Percentiles rank a stretch among this genome's conserved stretches.
These are phyloP conservation scores for Acromyrmex echinatior DNA, from an alignment of 1,140 invertebrate genomes.

Conservation along the genomic window DNA sequence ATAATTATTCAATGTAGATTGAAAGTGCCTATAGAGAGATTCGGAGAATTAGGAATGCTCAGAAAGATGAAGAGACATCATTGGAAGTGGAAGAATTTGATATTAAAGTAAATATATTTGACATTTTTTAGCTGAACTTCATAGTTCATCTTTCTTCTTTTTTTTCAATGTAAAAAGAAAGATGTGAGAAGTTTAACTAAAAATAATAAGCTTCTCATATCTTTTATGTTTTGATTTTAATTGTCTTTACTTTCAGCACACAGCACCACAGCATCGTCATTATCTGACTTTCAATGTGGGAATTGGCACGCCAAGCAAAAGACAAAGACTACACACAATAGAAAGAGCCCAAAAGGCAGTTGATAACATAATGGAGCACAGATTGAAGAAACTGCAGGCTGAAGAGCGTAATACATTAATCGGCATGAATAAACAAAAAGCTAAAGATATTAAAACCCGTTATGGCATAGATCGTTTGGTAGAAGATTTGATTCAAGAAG, in stretches of 20 bases:
- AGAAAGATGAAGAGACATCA: conserved; percentile 85
- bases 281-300: conserved; percentile 94
- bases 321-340: conserved; percentile 92
- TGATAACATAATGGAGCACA: conserved; percentile 92
- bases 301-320: conserved; percentile 91
- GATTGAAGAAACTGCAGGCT: conserved; percentile 89
- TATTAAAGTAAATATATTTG: conserved; percentile 83
- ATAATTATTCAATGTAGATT: conserved; percentile 79
- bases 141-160: no score
- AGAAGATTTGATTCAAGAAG: conserved; percentile 96
- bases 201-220: neutral
- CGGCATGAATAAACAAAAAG: conserved; percentile 89
- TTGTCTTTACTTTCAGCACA: conserved; percentile 88
- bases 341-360: conserved; percentile 91
- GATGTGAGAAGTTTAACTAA: no score
- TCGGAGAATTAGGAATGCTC: conserved; percentile 81
- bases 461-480: conserved; percentile 95
- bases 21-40: conserved; percentile 88
- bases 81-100: conserved; percentile 85
- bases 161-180: no score
- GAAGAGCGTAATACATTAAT: conserved; percentile 89
- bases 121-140: no score
- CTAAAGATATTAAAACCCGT: conserved; percentile 91
- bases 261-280: conserved; percentile 95
- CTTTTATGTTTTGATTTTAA: conserved; percentile 17